Base-by-base conservation (phyloP, 2,888 invertebrate genomes). In the Drosophila cyrtoloma region DNA sequence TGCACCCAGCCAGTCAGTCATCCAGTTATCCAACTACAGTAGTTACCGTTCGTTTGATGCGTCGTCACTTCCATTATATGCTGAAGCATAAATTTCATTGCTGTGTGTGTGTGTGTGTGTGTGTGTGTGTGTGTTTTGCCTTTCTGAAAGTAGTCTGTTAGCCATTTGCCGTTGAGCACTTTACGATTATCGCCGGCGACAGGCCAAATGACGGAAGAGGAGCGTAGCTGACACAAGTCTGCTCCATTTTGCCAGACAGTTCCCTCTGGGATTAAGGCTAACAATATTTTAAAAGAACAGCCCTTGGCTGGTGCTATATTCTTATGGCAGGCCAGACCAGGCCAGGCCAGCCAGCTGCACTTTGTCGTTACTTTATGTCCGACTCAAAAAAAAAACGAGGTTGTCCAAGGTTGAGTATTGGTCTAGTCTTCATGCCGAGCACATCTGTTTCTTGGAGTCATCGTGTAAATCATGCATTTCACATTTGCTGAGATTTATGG, bases 111-210 rank as follows among this genome's bases (percentile, higher is more conserved):
- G 50, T 50, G 50, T 39, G 59, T 55, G 32, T 60, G 57, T 58
- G 28, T 63, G 57, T 50, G 50, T 50, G 50, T 39, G 59, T 55
- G 32, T 60, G 57, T 58, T 32, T 57, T 39, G 59, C 47, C 58
- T 58, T 28, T 28, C 42, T 19, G 26, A 26, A 47, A 47, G 66
- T 52, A 47, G 35, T 60, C 73, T 76, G 66, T 32, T 53, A 53
- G 22, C 33, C 32, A 32, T 67, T 69, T 71, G 65, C 65, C 35
- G 88, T 79, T 84, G 71, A 85, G 80, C 72, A 75, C 85, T 85
- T 84, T 84, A 82, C 77, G 79, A 82, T 82, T 85, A 89, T 87
- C 75, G 75, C 53, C 57, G 42, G 74, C 77, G 85, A 85, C 85
- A 87, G 85, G 79, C 79, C 42, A n/a, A 67, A 77, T 81, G 84